Evolutionary conservation across 2,888 invertebrate species (phyloP).

Genomic region (Lagria hirta): DNA sequence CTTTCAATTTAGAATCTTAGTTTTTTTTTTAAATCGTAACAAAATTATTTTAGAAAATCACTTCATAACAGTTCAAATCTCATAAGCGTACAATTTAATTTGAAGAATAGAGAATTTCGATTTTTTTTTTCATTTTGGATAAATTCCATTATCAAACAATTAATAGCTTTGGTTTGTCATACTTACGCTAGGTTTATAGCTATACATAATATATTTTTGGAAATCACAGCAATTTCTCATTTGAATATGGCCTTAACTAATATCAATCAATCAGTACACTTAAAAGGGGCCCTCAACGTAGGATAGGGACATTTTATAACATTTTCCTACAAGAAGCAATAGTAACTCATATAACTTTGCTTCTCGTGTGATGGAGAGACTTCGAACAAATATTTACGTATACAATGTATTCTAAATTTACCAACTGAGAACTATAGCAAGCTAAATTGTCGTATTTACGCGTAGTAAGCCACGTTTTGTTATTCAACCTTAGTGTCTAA

Average conservation of each 20-base stretch:
- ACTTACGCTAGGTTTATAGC: conserved; percentile 16
- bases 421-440: no score
- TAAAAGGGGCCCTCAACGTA: no score
- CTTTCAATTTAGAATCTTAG: conserved; percentile 54
- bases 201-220: conserved; percentile 19
- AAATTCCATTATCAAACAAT: conserved; percentile 17
- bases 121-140: no score
- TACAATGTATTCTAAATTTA: no score
- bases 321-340: no score
- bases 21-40: conserved; percentile 30
- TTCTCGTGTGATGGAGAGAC: no score
- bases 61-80: conserved; percentile 16
- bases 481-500: no score
- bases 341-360: no score
- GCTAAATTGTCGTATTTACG: no score
- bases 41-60: conserved; percentile 17
- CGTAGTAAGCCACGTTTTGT: no score
- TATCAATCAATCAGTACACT: conserved; percentile 20
- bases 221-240: conserved; percentile 30
- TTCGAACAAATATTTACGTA: no score
- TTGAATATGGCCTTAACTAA: conserved; percentile 18
- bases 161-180: no score
- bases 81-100: conserved; percentile 27
- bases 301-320: conserved; percentile 13
- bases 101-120: conserved; percentile 29